Evolutionary conservation across 2,113 vertebrate species (phyloP).

Genomic region (Melanotaenia duboulayi): DNA sequence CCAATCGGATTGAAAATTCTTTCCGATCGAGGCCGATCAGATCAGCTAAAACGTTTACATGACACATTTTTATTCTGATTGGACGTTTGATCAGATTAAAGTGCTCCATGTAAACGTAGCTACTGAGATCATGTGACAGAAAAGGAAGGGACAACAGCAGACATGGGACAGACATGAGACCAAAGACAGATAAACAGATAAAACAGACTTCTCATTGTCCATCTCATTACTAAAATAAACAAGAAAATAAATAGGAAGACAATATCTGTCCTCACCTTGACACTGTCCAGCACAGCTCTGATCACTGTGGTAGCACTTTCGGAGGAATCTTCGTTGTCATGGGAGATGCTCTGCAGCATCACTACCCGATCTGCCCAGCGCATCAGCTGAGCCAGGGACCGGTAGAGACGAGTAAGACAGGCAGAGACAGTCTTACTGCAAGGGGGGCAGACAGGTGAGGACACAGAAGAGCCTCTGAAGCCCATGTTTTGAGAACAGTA

Average conservation of each 20-base stretch:
- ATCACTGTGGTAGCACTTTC: slow-evolving; percentile 88
- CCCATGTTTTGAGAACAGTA: background rate
- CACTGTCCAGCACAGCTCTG: slow-evolving; percentile 90
- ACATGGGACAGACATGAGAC: too few species aligned
- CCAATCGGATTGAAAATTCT: too few species aligned
- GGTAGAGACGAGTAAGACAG: slow-evolving; percentile 89
- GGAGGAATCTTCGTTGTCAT: slow-evolving; percentile 87
- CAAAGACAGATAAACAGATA: too few species aligned
- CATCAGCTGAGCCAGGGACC: slow-evolving; percentile 92
- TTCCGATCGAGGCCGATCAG: too few species aligned
- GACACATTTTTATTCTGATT: too few species aligned
- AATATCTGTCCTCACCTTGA: slow-evolving; percentile 84
- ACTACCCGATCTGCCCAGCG: slow-evolving; percentile 91
- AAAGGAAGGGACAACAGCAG: background rate
- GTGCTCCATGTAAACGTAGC: too few species aligned
- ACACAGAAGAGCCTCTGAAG: too few species aligned
- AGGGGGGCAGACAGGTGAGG: slow-evolving; percentile 13
- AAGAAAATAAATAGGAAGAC: too few species aligned
- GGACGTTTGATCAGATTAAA: too few species aligned
- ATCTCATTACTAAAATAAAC: too few species aligned
- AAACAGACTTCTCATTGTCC: too few species aligned
- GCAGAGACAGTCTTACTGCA: slow-evolving; percentile 87
- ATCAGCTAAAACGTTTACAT: too few species aligned
- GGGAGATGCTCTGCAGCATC: slow-evolving; percentile 89
- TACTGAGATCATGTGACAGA: background rate